A percentile compares a stretch with the other conserved stretches of the same genome.
Evolutionary conservation across 2,888 invertebrate genomes (phyloP).

Genomic region (Stramonita haemastoma): DNA sequence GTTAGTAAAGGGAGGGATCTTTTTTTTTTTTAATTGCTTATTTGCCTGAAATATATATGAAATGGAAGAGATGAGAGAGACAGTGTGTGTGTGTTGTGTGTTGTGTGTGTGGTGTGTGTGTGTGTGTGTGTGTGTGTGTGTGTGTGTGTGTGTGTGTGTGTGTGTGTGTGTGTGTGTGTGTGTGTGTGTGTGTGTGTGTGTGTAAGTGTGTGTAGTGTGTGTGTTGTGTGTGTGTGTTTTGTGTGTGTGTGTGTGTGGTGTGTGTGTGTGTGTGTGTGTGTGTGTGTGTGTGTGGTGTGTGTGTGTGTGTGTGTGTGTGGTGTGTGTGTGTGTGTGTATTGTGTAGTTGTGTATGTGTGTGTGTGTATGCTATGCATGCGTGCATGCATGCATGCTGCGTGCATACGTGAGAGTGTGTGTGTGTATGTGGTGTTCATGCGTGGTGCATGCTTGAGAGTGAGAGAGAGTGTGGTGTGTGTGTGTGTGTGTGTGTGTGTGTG

Average conservation of each 20-base stretch:
- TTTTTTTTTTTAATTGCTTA: too few species aligned
- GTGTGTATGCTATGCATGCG: too few species aligned
- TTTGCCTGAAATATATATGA: too few species aligned
- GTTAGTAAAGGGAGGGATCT: too few species aligned
- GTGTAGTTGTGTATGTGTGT: neutral
- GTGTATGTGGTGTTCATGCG: neutral
- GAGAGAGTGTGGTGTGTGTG: neutral
- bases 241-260: constrained; percentile 11
- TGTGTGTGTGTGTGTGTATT: neutral
- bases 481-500: neutral
- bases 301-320: neutral
- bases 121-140: too few species aligned
- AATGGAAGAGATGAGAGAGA: too few species aligned
- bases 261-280: neutral
- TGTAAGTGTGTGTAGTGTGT: neutral
- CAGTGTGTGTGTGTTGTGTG: too few species aligned
- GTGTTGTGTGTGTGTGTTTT: constrained; percentile 5
- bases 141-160: too few species aligned
- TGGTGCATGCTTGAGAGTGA: neutral
- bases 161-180: too few species aligned
- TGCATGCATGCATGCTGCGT: neutral
- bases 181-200: too few species aligned
- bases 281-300: neutral
- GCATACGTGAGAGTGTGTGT: neutral
- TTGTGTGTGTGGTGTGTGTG: too few species aligned